Evolutionary conservation across 2,797 vertebrate species (phyloP).

Genomic region (Lateolabrax maculatus): DNA sequence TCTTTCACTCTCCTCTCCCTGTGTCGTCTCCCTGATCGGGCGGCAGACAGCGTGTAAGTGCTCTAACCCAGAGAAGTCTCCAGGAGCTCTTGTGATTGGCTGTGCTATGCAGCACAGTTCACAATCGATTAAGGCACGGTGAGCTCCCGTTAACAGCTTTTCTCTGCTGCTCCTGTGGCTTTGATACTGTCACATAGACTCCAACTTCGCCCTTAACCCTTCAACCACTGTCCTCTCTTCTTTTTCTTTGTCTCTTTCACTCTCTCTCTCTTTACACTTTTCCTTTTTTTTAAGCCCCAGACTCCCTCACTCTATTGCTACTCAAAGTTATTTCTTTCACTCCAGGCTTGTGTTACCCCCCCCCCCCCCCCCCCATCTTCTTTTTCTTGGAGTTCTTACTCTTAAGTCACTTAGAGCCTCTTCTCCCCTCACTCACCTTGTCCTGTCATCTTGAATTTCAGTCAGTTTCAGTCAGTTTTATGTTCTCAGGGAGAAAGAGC

Average conservation of each 20-base stretch:
- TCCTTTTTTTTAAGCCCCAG: constrained; percentile 68
- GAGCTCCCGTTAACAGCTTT: constrained; percentile 86
- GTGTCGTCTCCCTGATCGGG: constrained; percentile 75
- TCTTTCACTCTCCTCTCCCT: constrained; percentile 71
- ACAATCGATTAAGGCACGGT: constrained; percentile 88
- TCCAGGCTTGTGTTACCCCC: constrained; percentile 35
- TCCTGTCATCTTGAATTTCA: constrained; percentile 67
- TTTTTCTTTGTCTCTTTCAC: constrained; percentile 55
- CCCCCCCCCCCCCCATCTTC: constrained; percentile 26
- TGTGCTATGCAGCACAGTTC: constrained; percentile 83
- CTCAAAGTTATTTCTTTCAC: constrained; percentile 57
- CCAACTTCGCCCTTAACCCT: constrained; percentile 78
- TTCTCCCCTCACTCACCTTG: constrained; percentile 59
- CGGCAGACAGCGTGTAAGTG: constrained; percentile 86
- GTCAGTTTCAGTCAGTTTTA: constrained; percentile 61
- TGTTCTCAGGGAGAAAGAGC: constrained; percentile 41
- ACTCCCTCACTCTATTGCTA: constrained; percentile 41
- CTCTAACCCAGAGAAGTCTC: constrained; percentile 84
- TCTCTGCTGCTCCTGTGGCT: constrained; percentile 82
- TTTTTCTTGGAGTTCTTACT: constrained; percentile 50
- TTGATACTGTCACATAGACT: constrained; percentile 84
- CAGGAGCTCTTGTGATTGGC: constrained; percentile 83
- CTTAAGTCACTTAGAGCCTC: constrained; percentile 58
- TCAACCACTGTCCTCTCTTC: constrained; percentile 50
- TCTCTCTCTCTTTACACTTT: constrained; percentile 50